Evolutionary conservation across 2,888 invertebrate species (phyloP).

Genomic region (Nasonia oneida): DNA sequence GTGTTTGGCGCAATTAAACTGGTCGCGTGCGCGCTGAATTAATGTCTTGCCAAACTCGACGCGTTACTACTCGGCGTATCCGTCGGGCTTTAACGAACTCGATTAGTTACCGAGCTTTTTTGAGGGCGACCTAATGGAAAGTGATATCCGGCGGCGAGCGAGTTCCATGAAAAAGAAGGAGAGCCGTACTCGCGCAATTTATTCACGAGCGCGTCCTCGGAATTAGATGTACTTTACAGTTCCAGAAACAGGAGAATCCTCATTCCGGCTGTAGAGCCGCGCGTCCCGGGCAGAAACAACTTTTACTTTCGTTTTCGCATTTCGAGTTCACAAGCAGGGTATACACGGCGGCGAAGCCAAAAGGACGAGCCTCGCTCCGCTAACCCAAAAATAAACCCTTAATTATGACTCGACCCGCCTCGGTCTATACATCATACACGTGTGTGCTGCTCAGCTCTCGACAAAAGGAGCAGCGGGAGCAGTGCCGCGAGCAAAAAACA

Average conservation of each 20-base stretch:
- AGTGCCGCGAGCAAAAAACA: background rate
- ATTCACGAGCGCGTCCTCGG: background rate
- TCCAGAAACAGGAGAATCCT: constrained; percentile 1
- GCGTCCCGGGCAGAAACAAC: background rate
- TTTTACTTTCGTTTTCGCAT: background rate
- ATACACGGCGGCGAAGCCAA: background rate
- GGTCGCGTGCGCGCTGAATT: background rate
- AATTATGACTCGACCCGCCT: constrained; percentile 4
- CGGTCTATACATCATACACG: background rate
- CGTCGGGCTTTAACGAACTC: background rate
- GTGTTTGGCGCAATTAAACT: too few species aligned
- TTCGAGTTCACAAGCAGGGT: too few species aligned
- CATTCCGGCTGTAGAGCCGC: background rate
- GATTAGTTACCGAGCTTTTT: background rate
- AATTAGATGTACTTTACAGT: background rate
- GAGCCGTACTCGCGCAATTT: background rate
- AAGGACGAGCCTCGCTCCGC: background rate
- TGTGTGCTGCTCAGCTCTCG: background rate
- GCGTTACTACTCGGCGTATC: background rate
- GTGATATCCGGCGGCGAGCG: background rate
- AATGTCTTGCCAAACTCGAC: background rate
- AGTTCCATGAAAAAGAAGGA: background rate
- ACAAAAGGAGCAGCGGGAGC: too few species aligned
- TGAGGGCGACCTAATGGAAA: background rate
- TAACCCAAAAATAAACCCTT: constrained; percentile 24